phyloP scores from a whole-genome alignment of 2,797 vertebrate genomes.

The Eleutherodactylus coqui region DNA sequence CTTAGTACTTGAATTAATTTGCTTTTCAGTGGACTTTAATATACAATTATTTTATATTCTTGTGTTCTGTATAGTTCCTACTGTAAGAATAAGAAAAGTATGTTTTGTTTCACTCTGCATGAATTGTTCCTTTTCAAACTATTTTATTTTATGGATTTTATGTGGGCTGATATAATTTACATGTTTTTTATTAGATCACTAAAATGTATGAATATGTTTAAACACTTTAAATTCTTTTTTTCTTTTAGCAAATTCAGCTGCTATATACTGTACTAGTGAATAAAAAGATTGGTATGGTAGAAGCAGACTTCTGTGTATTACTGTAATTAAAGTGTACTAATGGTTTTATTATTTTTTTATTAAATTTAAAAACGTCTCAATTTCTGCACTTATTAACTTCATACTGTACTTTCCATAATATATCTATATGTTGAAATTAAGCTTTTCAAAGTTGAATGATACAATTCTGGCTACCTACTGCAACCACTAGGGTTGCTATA shows the following conservation, averaged over 20 bases:
- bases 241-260: neutral
- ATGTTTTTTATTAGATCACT: neutral
- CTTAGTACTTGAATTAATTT: slow-evolving; percentile 6
- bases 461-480: too few relatives aligned
- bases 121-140: neutral
- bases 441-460: too few relatives aligned
- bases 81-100: neutral
- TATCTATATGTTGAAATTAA: too few relatives aligned
- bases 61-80: neutral
- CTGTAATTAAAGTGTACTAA: too few relatives aligned
- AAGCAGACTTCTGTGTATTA: too few relatives aligned
- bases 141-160: neutral
- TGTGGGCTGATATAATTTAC: neutral
- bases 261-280: too few relatives aligned
- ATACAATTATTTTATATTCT: slow-evolving; percentile 10
- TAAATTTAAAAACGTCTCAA: too few relatives aligned
- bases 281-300: too few relatives aligned
- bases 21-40: neutral
- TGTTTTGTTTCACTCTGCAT: neutral
- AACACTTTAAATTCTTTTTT: neutral
- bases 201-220: neutral
- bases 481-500: too few relatives aligned
- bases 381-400: too few relatives aligned
- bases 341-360: too few relatives aligned
- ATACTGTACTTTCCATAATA: too few relatives aligned